Evolutionary conservation across 2,888 invertebrate species (phyloP).

Genomic region (Acrocyrtus sp.): DNA sequence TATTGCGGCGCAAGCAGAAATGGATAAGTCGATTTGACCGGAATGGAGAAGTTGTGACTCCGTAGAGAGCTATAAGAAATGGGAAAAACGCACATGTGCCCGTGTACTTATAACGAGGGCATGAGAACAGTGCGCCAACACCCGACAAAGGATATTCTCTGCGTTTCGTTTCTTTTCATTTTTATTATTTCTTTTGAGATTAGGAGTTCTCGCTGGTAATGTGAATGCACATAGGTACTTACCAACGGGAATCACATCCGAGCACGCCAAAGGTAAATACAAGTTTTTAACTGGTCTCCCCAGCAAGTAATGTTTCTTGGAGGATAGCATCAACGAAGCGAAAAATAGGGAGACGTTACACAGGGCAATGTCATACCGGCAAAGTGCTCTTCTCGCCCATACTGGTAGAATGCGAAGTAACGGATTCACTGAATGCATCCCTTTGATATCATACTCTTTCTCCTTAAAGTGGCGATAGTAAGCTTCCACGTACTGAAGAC

Average conservation of each 20-base stretch:
- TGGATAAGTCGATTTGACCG: constrained; percentile 42
- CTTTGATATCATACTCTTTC: constrained; percentile 22
- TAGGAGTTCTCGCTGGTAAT: no score
- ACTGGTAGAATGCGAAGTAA: constrained; percentile 23
- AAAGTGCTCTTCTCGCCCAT: constrained; percentile 6
- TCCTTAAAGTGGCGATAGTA: constrained; percentile 22
- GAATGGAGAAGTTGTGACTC: constrained; percentile 44
- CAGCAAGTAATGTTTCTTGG: constrained; percentile 36
- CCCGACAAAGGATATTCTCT: no score
- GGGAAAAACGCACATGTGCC: no score
- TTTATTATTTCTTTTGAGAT: no score
- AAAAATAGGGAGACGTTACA: constrained; percentile 27
- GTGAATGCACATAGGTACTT: no score
- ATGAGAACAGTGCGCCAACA: no score
- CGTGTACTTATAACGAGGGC: no score
- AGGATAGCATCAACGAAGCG: constrained; percentile 38
- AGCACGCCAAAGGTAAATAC: constrained; percentile 32
- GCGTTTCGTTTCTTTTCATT: no score
- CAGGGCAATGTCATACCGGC: constrained; percentile 19
- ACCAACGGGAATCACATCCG: constrained; percentile 25
- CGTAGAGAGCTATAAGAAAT: constrained; percentile 28
- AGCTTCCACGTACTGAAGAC: constrained; percentile 26
- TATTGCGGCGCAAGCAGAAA: constrained; percentile 23
- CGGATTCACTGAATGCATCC: background rate
- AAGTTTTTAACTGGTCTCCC: constrained; percentile 44